Evolutionary conservation across 1,140 invertebrate species (phyloP), one percentile per base, ranked within the genome.

Genomic region (Ceratina calcarata): DNA sequence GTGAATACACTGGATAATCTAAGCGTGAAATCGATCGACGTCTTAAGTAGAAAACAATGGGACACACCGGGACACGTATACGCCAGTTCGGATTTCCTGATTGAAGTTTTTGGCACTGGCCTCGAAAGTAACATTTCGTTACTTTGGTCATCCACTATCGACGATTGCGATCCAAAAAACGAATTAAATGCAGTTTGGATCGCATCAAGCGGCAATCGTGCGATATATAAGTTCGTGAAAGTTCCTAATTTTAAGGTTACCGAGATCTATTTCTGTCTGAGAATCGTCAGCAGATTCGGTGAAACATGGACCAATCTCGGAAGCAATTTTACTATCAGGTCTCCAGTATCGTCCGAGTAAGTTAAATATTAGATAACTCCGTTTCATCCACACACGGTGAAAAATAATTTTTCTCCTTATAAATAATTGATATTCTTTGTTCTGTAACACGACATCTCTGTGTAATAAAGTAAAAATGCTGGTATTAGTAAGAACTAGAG

Each of bases 241-340:
- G 60, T 85, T 60, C 85, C 78, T 72, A 66, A 83, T 77, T 86
- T 86, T 82, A 87, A 88, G 85, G 85, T 89, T 88, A 88, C 87
- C 22, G 78, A 60, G n/a, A 70, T 91, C 80, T 91, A 91, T 89
- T 91, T 92, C 74, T 92, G 91, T 85, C 80, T 86, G 77, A 85
- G 79, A 84, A 77, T 72, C 70, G 67, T 60, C 65, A 72, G 37
- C 67, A 77, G 78, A 7, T 74, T 72, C 51, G 75, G 24, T 16
- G 80, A 67, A 72, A 79, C 73, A 82, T 91, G 89, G 90, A 88
- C 57, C 55, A 90, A 87, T 84, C 87, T 90, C 78, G 90, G 88
- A 69, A 72, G 82, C 45, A 84, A 87, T 70, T 82, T 88, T 73
- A 82, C 86, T 53, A 72, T 91, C 24, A 69, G 69, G 60, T 57